Conservation (phyloP, 1,140 invertebrate species). For the Daktulosphaira vitifoliae region DNA sequence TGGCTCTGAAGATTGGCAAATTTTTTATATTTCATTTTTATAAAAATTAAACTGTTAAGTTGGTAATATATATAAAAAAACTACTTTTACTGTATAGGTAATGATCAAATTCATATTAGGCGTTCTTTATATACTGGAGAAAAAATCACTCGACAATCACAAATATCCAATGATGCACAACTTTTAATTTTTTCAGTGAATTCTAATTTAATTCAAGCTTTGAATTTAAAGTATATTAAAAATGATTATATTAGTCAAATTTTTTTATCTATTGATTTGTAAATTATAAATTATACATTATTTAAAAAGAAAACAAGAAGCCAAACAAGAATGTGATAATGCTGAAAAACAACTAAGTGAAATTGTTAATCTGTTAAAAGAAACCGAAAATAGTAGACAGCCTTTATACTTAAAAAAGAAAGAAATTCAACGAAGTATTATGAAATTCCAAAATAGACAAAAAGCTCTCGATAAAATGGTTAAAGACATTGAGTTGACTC, state of each 20-base stretch:
- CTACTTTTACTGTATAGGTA: not conserved
- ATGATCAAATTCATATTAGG: not conserved
- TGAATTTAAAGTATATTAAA: not conserved
- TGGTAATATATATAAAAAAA: too few species aligned
- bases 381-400: not conserved
- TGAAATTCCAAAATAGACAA: conserved; percentile 15
- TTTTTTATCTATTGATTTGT: too few species aligned
- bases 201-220: conserved; percentile 6
- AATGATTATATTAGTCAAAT: too few species aligned
- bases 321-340: not conserved
- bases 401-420: not conserved
- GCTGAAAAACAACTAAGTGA: conserved; percentile 9
- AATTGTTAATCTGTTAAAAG: not conserved
- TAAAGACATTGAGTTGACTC: not conserved
- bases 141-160: conserved; percentile 14
- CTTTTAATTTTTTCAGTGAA: conserved; percentile 24
- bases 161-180: conserved; percentile 14
- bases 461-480: not conserved
- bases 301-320: conserved; percentile 7
- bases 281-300: not conserved
- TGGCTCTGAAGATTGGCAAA: too few species aligned
- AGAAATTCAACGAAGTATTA: conserved; percentile 5
- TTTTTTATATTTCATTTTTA: too few species aligned
- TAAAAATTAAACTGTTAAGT: too few species aligned
- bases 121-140: conserved; percentile 6